phyloP scores from a whole-genome alignment of 2,113 vertebrate genomes.

The Eonycteris spelaea region DNA sequence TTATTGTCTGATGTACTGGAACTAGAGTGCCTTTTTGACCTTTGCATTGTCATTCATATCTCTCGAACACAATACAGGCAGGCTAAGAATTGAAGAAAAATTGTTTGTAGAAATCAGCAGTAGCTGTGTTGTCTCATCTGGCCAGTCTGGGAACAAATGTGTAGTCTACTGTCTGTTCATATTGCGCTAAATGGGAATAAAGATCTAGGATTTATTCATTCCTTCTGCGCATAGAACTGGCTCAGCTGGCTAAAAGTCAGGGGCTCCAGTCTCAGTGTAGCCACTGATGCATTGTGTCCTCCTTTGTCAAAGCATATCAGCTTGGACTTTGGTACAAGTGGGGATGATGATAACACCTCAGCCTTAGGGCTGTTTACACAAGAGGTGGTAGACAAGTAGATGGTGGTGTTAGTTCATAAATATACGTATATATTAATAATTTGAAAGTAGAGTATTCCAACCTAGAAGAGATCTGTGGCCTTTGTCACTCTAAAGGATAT shows the following conservation, averaged over 20 bases:
- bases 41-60: constrained; percentile 51
- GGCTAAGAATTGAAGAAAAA: constrained; percentile 1
- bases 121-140: background rate
- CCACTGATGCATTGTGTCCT: background rate
- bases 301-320: background rate
- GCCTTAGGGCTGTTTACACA: background rate
- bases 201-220: background rate
- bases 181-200: background rate
- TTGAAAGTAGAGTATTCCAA: background rate
- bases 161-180: background rate
- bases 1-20: constrained; percentile 57
- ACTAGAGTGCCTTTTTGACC: constrained; percentile 59
- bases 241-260: background rate
- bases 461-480: background rate
- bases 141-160: background rate
- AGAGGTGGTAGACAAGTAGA: background rate
- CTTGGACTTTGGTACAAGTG: background rate
- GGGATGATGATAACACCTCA: background rate
- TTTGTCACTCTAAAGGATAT: background rate
- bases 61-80: background rate
- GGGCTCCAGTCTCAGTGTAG: background rate
- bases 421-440: background rate
- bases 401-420: background rate
- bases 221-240: background rate
- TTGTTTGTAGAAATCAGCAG: background rate